A percentile compares a stretch with the other conserved stretches of the same genome.
These are phyloP conservation scores for Nephila pilipes DNA, from an alignment of 1,140 invertebrate species.

Conservation along the genomic window DNA sequence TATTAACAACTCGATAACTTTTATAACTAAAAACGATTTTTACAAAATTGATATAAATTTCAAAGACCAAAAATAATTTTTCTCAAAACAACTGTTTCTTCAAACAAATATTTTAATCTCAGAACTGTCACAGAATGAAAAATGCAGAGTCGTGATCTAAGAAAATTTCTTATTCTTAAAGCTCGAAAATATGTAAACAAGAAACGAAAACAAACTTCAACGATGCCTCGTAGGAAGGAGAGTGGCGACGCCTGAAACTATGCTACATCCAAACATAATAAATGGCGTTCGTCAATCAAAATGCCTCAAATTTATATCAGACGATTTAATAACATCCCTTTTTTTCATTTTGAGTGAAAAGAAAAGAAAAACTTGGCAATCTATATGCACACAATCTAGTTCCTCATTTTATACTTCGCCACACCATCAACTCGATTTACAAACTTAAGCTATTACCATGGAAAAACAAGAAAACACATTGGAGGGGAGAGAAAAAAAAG, in stretches of 20 bases:
- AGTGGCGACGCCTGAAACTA: neutral
- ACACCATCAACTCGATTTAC: constrained; percentile 34
- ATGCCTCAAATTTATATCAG: neutral
- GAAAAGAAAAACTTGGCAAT: neutral
- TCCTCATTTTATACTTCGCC: constrained; percentile 31
- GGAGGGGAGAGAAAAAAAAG: neutral
- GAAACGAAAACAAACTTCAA: neutral
- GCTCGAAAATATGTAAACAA: neutral
- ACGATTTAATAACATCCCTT: neutral
- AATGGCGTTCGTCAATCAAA: neutral
- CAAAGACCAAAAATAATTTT: too few species aligned
- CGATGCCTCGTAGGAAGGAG: neutral
- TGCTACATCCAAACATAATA: neutral
- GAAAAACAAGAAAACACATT: neutral
- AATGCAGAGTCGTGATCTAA: too few species aligned
- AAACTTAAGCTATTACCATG: constrained; percentile 46
- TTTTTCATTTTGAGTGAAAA: neutral
- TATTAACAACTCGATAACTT: too few species aligned
- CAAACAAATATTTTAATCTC: too few species aligned
- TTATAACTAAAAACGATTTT: too few species aligned
- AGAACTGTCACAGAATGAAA: too few species aligned
- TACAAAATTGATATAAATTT: too few species aligned
- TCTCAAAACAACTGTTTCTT: too few species aligned
- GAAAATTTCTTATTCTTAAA: neutral
- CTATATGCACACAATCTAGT: constrained; percentile 15